Conservation (phyloP, 2,888 invertebrate genomes). For the Drosophila pegasa region DNA sequence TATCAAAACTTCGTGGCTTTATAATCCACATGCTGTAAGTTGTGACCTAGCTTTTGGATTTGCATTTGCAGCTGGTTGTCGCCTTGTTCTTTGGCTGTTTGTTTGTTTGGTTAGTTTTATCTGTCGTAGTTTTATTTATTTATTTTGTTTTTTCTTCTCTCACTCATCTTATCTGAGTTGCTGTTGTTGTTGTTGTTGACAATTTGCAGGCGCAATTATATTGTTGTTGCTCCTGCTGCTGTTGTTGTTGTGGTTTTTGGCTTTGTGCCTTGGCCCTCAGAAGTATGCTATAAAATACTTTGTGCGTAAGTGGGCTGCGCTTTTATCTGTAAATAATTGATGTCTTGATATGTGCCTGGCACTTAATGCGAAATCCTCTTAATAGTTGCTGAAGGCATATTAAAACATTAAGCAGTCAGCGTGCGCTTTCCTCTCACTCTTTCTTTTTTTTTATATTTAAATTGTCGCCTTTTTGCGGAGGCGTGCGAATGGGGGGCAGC, state of each 20-base stretch:
- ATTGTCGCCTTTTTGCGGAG: constrained; percentile 30
- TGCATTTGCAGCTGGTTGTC: constrained; percentile 19
- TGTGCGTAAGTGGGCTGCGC: constrained; percentile 56
- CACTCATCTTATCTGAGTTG: constrained; percentile 10
- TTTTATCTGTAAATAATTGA: constrained; percentile 67
- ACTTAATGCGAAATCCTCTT: constrained; percentile 65
- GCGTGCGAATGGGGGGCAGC: neutral
- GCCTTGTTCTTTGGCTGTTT: constrained; percentile 18
- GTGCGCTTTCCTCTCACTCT: constrained; percentile 4
- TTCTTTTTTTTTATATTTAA: constrained; percentile 20
- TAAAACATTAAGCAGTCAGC: constrained; percentile 67
- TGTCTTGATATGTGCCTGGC: constrained; percentile 69
- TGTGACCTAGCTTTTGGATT: constrained; percentile 6
- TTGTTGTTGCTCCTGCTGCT: constrained; percentile 25
- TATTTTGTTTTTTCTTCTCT: constrained; percentile 18
- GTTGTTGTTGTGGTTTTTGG: constrained; percentile 24
- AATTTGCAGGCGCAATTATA: constrained; percentile 61
- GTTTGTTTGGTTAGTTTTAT: constrained; percentile 12
- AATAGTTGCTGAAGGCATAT: constrained; percentile 77
- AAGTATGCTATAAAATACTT: constrained; percentile 71
- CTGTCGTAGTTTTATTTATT: constrained; percentile 34
- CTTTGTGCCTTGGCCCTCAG: constrained; percentile 39
- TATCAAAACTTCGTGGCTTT: neutral
- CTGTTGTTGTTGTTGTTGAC: constrained; percentile 31
- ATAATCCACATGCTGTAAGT: neutral